phyloP scores from a whole-genome alignment of 1,140 invertebrate species.

The Aphaenogaster floridana region DNA sequence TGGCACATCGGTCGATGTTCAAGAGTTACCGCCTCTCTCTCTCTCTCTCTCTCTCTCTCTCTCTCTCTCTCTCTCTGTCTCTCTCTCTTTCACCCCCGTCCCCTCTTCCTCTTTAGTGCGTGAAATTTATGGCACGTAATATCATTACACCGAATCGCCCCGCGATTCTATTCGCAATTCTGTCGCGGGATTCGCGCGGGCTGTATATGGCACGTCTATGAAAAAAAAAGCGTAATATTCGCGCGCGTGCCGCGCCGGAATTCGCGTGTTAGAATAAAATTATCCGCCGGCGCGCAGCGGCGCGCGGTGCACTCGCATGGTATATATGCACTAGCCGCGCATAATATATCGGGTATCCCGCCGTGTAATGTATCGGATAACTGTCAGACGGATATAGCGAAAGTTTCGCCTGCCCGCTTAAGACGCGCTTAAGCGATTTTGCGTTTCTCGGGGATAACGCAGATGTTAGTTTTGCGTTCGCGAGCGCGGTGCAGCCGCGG shows the following conservation, averaged over 20 bases:
- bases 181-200: conserved; percentile 11
- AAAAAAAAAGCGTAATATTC: conserved; percentile 46
- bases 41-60: neutral
- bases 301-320: conserved; percentile 47
- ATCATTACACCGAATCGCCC: conserved; percentile 65
- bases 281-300: conserved; percentile 55
- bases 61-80: conserved; percentile 10
- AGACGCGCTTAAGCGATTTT: conserved; percentile 61
- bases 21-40: conserved; percentile 33
- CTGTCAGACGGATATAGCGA: conserved; percentile 71
- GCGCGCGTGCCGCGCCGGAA: conserved; percentile 41
- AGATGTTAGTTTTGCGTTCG: conserved; percentile 62
- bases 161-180: conserved; percentile 47
- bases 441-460: conserved; percentile 63
- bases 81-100: neutral
- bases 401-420: conserved; percentile 59
- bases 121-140: conserved; percentile 72
- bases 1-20: conserved; percentile 50
- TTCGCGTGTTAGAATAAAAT: conserved; percentile 73
- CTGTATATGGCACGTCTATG: neutral
- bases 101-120: neutral
- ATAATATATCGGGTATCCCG: conserved; percentile 63
- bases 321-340: conserved; percentile 50
- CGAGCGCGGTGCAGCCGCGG: neutral
- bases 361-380: conserved; percentile 71